Conservation (phyloP, 2,113 vertebrate species). For the Tonatia bakeri region DNA sequence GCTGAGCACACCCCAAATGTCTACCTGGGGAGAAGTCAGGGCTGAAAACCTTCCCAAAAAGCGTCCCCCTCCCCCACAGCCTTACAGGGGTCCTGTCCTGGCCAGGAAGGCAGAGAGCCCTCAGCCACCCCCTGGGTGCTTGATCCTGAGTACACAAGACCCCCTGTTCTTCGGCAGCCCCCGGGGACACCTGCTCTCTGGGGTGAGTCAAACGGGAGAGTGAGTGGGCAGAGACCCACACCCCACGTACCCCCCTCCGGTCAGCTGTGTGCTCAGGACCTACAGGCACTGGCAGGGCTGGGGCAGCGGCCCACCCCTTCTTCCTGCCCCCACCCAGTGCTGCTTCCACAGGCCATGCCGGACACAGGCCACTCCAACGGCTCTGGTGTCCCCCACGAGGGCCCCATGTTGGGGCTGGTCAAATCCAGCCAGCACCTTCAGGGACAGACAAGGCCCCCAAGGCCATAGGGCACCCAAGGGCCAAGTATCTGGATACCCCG, state of each 20-base stretch:
- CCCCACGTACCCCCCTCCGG: rapidly evolving
- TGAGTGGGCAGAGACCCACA: not conserved
- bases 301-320: not conserved
- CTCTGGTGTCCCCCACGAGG: not conserved
- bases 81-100: not conserved
- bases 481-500: not conserved
- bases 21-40: not conserved
- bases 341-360: too few relatives aligned
- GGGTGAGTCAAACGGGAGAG: not conserved
- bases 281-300: not conserved
- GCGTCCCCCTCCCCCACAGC: not conserved
- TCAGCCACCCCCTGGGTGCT: rapidly evolving
- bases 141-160: not conserved
- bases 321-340: rapidly evolving
- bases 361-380: not conserved
- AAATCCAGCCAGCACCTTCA: not conserved
- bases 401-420: not conserved
- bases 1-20: rapidly evolving
- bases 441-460: not conserved
- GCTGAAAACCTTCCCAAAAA: not conserved
- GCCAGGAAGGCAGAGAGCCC: not conserved
- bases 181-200: rapidly evolving
- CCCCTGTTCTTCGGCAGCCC: too few relatives aligned
- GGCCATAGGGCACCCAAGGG: not conserved
- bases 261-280: not conserved